Base-by-base conservation (phyloP, 2,888 invertebrate genomes). In the Macaria liturata region DNA sequence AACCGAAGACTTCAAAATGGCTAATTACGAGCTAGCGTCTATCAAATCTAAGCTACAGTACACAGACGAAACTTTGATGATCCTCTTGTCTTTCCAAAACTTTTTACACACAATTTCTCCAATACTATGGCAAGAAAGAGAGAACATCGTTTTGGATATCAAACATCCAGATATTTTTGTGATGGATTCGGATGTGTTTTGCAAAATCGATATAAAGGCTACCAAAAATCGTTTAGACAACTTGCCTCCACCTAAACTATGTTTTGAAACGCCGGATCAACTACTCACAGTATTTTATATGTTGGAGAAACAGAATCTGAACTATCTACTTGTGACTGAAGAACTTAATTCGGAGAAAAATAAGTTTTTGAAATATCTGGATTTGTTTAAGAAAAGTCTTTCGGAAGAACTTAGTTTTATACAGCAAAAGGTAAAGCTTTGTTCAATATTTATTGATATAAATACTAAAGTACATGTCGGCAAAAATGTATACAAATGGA, bases 1-100 rank as follows among this genome's bases (percentile, higher is more conserved):
- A 72, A 85, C 81, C 8, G 91, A 91, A 66, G 84, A 89, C 48
- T 77, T 85, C 57, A 90, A 87, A 69, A 78, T 86, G 65, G 83
- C 80, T 8, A 84, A 81, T 60, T 88, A 84, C 63, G 89, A 91
- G 61, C 67, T 88, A 73, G 84, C 91, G 32, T 77, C 88, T 8
- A 65, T 91, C 3, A 90, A 83, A 63, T 88, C 91, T 3, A 90
- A 91, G 67, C 66, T 91, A 49, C 88, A 88, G 61, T 91, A 91
- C 55, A 88, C 84, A 32, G 84, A 88, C 52, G 91, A 91, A 65
- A 84, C 83, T 8, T 70, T 91, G 49, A 74, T 83, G 62, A 91
- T 91, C 59, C 75, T 91, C 64, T 49, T 89, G 30, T 88, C 91
- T 1, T 88, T 88, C 64, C 88, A 91, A 78, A 84, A 80, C 63